Conservation (phyloP, 2,888 invertebrate species). For the Lacanobia oleracea region DNA sequence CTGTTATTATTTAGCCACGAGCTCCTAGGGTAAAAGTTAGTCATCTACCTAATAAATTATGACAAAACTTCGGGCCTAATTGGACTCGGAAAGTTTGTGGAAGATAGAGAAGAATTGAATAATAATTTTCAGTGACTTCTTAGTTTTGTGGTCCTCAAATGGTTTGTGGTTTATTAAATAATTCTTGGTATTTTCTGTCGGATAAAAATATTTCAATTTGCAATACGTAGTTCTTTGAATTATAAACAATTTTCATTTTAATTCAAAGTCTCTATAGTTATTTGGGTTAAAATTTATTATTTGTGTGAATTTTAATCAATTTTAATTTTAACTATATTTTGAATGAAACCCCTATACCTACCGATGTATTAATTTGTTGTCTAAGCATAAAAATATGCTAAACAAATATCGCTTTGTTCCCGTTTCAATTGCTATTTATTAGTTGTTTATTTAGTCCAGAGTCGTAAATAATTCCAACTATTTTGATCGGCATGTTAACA, state of each 20-base stretch:
- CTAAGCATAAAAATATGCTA: neutral
- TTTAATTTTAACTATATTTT: neutral
- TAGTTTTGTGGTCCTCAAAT: too few relatives aligned
- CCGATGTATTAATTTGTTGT: neutral
- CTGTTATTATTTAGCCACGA: too few relatives aligned
- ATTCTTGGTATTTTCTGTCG: too few relatives aligned
- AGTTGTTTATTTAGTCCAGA: slow-evolving; percentile 8
- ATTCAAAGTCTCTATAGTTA: neutral
- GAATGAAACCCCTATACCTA: neutral
- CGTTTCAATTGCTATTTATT: neutral
- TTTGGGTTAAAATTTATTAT: too few relatives aligned
- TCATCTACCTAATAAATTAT: too few relatives aligned
- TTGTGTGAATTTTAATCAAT: neutral
- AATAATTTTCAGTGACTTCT: too few relatives aligned
- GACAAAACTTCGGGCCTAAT: too few relatives aligned
- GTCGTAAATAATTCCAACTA: slow-evolving; percentile 30
- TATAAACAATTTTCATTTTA: neutral
- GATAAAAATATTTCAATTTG: neutral
- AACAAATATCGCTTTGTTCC: neutral
- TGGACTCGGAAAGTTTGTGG: neutral
- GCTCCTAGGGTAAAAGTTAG: too few relatives aligned
- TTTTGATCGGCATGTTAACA: slow-evolving; percentile 1
- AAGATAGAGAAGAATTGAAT: neutral
- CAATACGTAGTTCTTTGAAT: neutral
- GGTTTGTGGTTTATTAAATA: neutral